Percentiles rank a stretch among this genome's conserved stretches.
phyloP scores from a whole-genome alignment of 2,113 vertebrate genomes.

The Riparia riparia region DNA sequence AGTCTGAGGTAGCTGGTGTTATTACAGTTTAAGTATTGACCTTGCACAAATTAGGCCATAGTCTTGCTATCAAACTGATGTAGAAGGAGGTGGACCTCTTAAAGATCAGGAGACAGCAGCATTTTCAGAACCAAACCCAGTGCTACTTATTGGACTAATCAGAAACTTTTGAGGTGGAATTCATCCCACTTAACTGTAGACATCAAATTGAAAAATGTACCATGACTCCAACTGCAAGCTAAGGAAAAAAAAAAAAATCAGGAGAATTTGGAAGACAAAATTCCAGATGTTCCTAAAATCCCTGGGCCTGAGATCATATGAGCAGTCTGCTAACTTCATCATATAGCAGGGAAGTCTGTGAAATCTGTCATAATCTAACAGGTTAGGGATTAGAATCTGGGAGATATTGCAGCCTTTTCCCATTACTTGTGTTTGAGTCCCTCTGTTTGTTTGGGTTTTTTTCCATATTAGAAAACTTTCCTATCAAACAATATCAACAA shows the following conservation, averaged over 20 bases:
- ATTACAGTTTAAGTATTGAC: neutral
- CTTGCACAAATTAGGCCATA: neutral
- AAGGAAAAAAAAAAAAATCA: neutral
- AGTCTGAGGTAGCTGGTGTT: neutral
- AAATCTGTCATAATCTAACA: neutral
- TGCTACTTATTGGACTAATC: neutral
- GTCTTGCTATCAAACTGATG: neutral
- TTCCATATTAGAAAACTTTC: neutral
- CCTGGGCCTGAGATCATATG: neutral
- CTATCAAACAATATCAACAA: neutral
- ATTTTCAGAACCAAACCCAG: neutral
- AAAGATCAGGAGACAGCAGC: neutral
- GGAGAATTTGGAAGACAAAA: neutral
- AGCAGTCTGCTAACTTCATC: neutral
- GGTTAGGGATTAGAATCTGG: neutral
- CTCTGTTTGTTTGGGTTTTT: neutral
- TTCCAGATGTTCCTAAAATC: neutral
- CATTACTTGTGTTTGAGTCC: neutral
- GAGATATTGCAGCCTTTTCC: neutral
- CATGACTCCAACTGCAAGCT: neutral
- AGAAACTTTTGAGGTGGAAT: neutral
- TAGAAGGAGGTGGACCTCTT: neutral
- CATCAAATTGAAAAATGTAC: neutral
- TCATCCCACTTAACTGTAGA: neutral
- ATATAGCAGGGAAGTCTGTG: neutral